Base-by-base conservation (phyloP, 2,113 vertebrate species). In the Neomonachus schauinslandi region DNA sequence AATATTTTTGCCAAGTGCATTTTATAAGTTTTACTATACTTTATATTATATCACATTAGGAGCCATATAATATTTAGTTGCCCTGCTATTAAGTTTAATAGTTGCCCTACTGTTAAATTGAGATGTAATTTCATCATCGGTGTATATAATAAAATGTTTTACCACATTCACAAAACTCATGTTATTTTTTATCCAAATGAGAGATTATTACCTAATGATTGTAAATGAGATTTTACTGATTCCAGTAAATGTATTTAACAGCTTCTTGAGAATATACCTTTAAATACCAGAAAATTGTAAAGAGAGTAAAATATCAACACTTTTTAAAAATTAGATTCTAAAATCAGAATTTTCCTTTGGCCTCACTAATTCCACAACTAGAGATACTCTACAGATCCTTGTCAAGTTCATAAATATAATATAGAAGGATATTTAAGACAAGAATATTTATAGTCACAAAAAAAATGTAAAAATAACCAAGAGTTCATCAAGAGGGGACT, bases 201-300 rank as follows among this genome's bases (percentile, higher is more conserved):
- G 16, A 65, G 81, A 51, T 63, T 39, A 79, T 71, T 63, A 82
- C 15, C 22, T 63, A 87, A 82, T 90, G 65, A 89, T 46, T 94
- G 3, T 31, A 88, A 80, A 24, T 95, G 55, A 74, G 26, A 87
- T 90, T 83, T 82, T 89, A 92, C 18, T 79, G 16, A 96, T 65
- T 90, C 57, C 13, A 71, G 6, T 42, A 79, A 93, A 71, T 63
- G 59, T 7, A 33, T 49, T 71, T 71, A 93, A 80, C 74, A 33
- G 18, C 7, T 93, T 90, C 31, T 94, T 85, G n/a, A 96, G 28
- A 71, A 90, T 28, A 83, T 9, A 92, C 2, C 11, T 31, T 49
- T 86, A 94, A 89, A 55, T 42, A 87, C 76, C 49, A 76, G 86
- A 94, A 92, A 92, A 89, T 33, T 77, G 7, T 28, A 89, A 42